phyloP scores from a whole-genome alignment of 2,113 vertebrate genomes.

The Brachirus orientalis region DNA sequence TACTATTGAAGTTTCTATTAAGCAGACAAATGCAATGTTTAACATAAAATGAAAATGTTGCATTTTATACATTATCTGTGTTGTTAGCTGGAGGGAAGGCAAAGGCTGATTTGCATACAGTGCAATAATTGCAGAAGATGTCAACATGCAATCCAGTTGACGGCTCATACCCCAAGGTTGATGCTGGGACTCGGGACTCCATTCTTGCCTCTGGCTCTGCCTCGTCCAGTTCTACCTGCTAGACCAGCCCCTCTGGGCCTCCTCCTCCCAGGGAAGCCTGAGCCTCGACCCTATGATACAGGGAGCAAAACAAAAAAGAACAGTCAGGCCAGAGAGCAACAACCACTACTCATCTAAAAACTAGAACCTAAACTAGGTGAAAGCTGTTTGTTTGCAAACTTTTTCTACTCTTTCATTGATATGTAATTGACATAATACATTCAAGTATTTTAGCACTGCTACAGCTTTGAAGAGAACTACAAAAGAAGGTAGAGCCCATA shows the following conservation, averaged over 20 bases:
- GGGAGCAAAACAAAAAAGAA: constrained; percentile 17
- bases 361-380: not conserved
- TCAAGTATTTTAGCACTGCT: not conserved
- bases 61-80: constrained; percentile 1
- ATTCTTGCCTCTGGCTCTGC: constrained; percentile 93
- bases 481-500: too few species aligned
- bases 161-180: constrained; percentile 88
- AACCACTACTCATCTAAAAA: not conserved
- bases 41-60: not conserved
- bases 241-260: constrained; percentile 92
- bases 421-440: constrained; percentile 2
- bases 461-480: not conserved
- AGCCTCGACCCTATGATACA: constrained; percentile 88
- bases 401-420: constrained; percentile 1
- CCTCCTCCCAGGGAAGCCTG: constrained; percentile 93
- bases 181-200: constrained; percentile 84
- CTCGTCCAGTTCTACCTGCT: constrained; percentile 92
- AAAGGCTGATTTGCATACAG: constrained; percentile 26
- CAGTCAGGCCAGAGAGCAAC: constrained; percentile 11
- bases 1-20: too few species aligned
- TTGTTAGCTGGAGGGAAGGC: constrained; percentile 23
- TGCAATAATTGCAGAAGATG: constrained; percentile 20
- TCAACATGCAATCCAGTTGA: not conserved
- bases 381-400: not conserved
- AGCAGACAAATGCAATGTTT: not conserved